Conservation (phyloP, 37 sponge, comb jelly and placozoan species). For the Axinella damicornis region DNA sequence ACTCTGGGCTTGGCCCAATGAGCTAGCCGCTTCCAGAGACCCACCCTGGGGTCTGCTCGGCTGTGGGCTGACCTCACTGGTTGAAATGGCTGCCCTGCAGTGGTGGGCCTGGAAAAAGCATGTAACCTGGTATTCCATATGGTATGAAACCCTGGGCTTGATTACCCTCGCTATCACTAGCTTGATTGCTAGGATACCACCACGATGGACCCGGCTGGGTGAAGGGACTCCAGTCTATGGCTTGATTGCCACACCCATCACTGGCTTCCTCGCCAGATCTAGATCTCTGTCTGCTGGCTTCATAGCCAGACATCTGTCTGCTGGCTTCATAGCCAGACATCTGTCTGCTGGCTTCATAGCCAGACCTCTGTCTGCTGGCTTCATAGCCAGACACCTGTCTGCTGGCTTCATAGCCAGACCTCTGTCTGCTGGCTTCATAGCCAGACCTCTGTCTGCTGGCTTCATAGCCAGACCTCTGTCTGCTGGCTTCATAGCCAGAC, state of each 20-base stretch:
- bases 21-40: too few relatives aligned
- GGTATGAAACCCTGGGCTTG: background rate
- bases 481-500: conserved; percentile 16
- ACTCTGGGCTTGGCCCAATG: too few relatives aligned
- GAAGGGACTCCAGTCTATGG: background rate
- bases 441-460: background rate
- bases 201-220: background rate
- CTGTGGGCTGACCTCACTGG: too few relatives aligned
- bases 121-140: background rate
- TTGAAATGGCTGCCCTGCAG: background rate
- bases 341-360: background rate
- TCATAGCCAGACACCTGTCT: background rate
- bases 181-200: background rate
- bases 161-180: background rate
- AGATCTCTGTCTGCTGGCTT: too few relatives aligned
- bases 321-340: too few relatives aligned
- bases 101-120: background rate
- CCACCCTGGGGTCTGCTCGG: too few relatives aligned
- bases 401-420: conserved; percentile 22
- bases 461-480: background rate
- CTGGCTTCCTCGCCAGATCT: too few relatives aligned
- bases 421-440: conserved; percentile 14
- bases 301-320: too few relatives aligned
- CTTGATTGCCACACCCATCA: background rate
- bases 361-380: background rate